Conservation (phyloP, 2,888 invertebrate species). For the Euzetes globulus region DNA sequence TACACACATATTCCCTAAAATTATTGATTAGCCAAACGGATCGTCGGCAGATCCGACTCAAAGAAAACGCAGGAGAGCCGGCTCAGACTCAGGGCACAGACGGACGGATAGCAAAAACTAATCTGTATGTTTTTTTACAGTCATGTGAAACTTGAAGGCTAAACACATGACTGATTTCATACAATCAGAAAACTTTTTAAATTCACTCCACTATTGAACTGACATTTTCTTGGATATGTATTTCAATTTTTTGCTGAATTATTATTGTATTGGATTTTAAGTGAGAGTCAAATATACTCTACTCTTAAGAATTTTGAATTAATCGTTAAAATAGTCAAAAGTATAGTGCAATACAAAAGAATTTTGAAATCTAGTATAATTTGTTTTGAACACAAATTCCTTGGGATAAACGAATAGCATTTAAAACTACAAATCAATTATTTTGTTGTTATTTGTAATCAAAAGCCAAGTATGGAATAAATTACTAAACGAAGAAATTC, state of each 20-base stretch:
- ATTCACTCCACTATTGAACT: background rate
- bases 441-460: no score
- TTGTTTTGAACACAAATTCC: no score
- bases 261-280: background rate
- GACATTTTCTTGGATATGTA: background rate
- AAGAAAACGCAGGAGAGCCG: no score
- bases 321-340: no score
- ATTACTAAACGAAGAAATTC: background rate
- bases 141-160: background rate
- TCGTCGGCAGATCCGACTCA: no score
- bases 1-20: background rate
- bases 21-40: conserved; percentile 15
- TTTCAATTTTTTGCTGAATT: background rate
- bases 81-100: no score
- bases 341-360: no score
- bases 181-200: background rate
- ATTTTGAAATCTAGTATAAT: no score
- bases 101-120: no score
- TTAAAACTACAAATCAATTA: no score
- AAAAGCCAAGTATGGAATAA: background rate
- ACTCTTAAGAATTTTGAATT: background rate
- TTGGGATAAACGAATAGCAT: no score
- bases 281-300: background rate
- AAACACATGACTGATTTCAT: background rate
- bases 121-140: no score